These are phyloP conservation scores for Euplexia lucipara DNA, from an alignment of 2,888 invertebrate genomes.

Conservation along the genomic window DNA sequence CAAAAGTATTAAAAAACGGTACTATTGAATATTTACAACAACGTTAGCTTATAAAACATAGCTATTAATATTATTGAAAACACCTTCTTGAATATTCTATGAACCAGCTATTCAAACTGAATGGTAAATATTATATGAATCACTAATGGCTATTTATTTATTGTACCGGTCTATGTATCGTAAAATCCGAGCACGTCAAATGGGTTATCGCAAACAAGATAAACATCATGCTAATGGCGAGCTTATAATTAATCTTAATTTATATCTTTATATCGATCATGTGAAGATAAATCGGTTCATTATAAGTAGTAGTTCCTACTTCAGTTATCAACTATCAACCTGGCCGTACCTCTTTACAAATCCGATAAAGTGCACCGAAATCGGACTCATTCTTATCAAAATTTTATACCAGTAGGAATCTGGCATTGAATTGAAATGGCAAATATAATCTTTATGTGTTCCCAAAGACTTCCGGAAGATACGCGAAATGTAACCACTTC, in stretches of 20 bases:
- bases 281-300: conserved; percentile 12
- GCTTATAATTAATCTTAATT: conserved; percentile 35
- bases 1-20: not conserved
- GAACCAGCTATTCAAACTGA: conserved; percentile 26
- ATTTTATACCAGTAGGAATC: not conserved
- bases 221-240: conserved; percentile 15
- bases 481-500: not conserved
- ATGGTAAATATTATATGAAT: conserved; percentile 43
- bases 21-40: conserved; percentile 10
- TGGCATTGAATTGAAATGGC: not conserved
- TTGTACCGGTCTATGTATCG: too few relatives aligned
- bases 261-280: conserved; percentile 18
- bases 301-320: conserved; percentile 15
- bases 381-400: not conserved
- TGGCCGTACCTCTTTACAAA: not conserved
- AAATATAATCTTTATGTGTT: too few relatives aligned
- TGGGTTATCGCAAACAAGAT: conserved; percentile 35
- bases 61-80: conserved; percentile 27
- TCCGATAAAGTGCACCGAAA: conserved; percentile 5
- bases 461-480: not conserved
- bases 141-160: conserved; percentile 50
- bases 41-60: not conserved
- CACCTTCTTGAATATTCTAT: conserved; percentile 42
- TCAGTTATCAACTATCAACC: conserved; percentile 2
- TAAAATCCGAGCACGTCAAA: conserved; percentile 31